These are phyloP conservation scores for Aldrovandia affinis DNA, from an alignment of 2,797 vertebrate species.

Conservation along the genomic window DNA sequence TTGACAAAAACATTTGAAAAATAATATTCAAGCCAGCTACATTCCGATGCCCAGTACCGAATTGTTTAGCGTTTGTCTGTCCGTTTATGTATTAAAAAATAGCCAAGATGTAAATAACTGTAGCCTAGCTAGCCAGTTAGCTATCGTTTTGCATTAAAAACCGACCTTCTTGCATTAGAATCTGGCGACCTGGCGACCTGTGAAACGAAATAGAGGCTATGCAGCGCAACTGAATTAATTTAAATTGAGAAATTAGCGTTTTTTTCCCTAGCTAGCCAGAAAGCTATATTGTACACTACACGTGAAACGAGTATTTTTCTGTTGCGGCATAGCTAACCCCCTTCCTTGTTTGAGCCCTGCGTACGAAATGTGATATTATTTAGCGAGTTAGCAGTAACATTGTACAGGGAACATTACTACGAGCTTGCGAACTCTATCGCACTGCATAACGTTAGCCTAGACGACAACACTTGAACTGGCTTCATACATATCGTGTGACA, in stretches of 20 bases:
- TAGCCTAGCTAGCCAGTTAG: not conserved
- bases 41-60: not conserved
- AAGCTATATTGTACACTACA: not conserved
- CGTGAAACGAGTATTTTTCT: not conserved
- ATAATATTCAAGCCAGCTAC: not conserved
- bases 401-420: not conserved
- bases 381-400: not conserved
- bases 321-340: not conserved
- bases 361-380: not conserved
- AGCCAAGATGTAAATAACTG: not conserved
- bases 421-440: not conserved
- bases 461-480: constrained; percentile 15
- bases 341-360: not conserved
- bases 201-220: not conserved
- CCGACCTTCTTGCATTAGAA: not conserved
- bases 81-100: not conserved
- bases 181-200: not conserved
- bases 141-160: constrained; percentile 8
- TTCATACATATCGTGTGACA: not conserved
- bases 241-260: not conserved
- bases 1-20: not conserved
- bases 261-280: not conserved
- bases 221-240: not conserved
- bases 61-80: not conserved
- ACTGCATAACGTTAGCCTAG: no score